Evolutionary conservation across 2,888 invertebrate species (phyloP).

Genomic region (Lagria hirta): DNA sequence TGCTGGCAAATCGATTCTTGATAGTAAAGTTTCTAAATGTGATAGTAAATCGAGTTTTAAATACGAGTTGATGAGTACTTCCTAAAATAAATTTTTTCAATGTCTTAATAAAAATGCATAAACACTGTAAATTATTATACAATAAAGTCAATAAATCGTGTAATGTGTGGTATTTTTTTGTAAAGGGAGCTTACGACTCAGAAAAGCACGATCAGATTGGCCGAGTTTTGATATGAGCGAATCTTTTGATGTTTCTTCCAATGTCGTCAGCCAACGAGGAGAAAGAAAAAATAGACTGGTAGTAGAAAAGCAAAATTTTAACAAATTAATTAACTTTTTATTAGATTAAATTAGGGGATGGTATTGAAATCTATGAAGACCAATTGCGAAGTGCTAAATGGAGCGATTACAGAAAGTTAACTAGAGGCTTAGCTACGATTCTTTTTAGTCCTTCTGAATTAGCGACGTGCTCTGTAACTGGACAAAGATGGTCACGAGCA

Average conservation of each 20-base stretch:
- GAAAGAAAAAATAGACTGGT: conserved; percentile 46
- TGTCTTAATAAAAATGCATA: background rate
- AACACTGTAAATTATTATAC: no score
- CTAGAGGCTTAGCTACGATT: conserved; percentile 72
- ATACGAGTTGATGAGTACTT: conserved; percentile 24
- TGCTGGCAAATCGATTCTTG: background rate
- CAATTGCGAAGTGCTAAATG: conserved; percentile 71
- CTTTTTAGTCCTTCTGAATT: conserved; percentile 72
- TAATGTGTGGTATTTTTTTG: background rate
- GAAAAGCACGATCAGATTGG: no score
- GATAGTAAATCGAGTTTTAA: conserved; percentile 7
- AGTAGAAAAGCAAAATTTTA: conserved; percentile 14
- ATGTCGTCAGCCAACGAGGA: conserved; percentile 35
- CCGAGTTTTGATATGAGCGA: no score
- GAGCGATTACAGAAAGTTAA: conserved; percentile 74
- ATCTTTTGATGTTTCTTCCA: conserved; percentile 29
- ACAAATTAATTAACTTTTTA: conserved; percentile 17
- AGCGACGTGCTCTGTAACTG: conserved; percentile 74
- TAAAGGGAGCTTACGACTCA: no score
- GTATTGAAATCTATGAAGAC: conserved; percentile 72
- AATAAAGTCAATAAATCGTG: background rate
- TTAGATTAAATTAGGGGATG: conserved; percentile 72
- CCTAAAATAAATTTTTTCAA: conserved; percentile 7
- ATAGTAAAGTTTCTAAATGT: background rate
- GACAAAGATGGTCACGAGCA: conserved; percentile 74